Base-by-base conservation (phyloP, 2,797 vertebrate species). In the Neosilurus hyrtlii region DNA sequence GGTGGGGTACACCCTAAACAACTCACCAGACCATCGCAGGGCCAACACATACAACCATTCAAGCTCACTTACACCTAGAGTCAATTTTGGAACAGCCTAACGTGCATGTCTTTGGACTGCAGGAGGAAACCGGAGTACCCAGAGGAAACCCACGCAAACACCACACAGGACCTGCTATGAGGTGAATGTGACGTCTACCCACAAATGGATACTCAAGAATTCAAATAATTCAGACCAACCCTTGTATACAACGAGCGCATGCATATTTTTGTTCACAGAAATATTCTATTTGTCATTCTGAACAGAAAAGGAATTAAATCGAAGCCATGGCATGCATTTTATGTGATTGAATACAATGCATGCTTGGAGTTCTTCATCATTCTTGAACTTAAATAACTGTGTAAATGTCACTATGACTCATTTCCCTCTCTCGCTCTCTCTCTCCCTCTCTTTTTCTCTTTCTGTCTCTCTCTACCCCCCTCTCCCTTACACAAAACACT, bases 401-500 rank as follows among this genome's bases (percentile, higher is more conserved):
- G 65, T 7, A 74, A 59, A 59, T 59, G 67, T 83, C 54, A 80
- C 35, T 85, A 85, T 87, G 81, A 86, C 75, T 80, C 83, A 84
- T 84, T 75, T 52, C 43, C 24, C 9, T n/a, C 57, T 43, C 75
- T 71, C 52, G 2, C 51, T 26, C 30, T 15, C 37, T 65, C 18
- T 57, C 37, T 43, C 37, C 22, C 37, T 66, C 51, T 79, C 70
- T 75, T n/a, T n/a, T n/a, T n/a, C n/a, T n/a, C n/a, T n/a, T n/a
- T n/a, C n/a, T n/a, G 37, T 59, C 56, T 26, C 30, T 15, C 37
- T 65, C 18, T 62, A 43, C 37, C 37, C 24, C 30, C 65, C 57
- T 79, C 71, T 75, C 12, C 68, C 66, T 70, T 80, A 90, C 84
- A 90, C 78, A 88, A 82, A 87, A 30, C 66, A 81, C 85, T 83